These are phyloP conservation scores for Oligia fasciuncula DNA, from an alignment of 2,888 invertebrate species.

Conservation along the genomic window DNA sequence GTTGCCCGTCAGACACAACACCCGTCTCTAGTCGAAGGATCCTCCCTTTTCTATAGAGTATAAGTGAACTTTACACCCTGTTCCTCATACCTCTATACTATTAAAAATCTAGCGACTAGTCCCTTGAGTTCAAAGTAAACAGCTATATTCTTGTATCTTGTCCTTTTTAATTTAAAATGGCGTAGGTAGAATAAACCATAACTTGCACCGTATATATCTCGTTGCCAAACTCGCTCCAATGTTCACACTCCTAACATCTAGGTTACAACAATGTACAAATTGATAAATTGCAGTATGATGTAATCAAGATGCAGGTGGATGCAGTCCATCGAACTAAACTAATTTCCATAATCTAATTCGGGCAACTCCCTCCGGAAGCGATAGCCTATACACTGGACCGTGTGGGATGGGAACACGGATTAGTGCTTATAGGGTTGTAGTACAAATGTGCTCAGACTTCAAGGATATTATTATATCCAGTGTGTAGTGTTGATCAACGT, in stretches of 20 bases:
- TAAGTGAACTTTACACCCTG: too few relatives aligned
- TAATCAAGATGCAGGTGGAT: constrained; percentile 39
- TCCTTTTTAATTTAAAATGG: not conserved
- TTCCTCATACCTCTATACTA: too few relatives aligned
- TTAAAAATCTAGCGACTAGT: not conserved
- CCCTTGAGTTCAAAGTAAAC: not conserved
- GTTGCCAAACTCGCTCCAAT: not conserved
- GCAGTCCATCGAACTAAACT: constrained; percentile 46
- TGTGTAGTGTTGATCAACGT: too few relatives aligned
- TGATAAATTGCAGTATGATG: constrained; percentile 38
- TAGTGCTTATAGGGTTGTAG: not conserved
- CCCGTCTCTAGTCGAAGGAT: too few relatives aligned
- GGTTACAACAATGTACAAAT: constrained; percentile 15
- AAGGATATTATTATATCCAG: too few relatives aligned
- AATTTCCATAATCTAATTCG: constrained; percentile 55
- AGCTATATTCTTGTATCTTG: not conserved
- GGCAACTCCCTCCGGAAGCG: constrained; percentile 29
- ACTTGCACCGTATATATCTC: too few relatives aligned
- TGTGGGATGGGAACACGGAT: not conserved
- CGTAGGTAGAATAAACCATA: not conserved
- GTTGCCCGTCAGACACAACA: too few relatives aligned
- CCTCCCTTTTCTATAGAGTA: too few relatives aligned
- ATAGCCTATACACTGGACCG: not conserved
- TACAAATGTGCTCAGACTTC: too few relatives aligned
- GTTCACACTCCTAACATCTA: not conserved